These are phyloP conservation scores for Nephrocerus scutellatus DNA, from an alignment of 2,888 invertebrate species.

Conservation along the genomic window DNA sequence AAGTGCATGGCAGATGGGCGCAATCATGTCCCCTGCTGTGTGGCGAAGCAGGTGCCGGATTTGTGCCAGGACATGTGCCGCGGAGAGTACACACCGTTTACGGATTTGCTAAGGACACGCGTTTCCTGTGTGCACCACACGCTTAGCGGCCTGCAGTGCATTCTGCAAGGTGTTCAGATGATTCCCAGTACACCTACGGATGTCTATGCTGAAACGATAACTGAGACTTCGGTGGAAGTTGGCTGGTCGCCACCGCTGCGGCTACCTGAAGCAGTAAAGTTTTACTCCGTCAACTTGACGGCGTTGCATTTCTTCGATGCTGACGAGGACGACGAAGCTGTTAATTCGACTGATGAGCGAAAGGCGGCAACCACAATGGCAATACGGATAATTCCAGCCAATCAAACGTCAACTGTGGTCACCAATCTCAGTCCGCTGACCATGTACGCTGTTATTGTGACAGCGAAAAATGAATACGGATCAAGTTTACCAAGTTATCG, in stretches of 20 bases:
- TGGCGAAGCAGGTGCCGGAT: constrained; percentile 72
- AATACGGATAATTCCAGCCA: constrained; percentile 50
- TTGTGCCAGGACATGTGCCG: constrained; percentile 80
- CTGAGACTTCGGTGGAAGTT: constrained; percentile 64
- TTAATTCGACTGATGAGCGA: too few species aligned
- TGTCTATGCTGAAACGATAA: constrained; percentile 64
- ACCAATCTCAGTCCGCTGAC: constrained; percentile 66
- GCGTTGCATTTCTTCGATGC: constrained; percentile 62
- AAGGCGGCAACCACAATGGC: too few species aligned
- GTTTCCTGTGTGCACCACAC: constrained; percentile 79
- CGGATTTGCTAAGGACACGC: constrained; percentile 75
- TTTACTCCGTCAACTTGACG: constrained; percentile 67
- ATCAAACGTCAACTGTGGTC: constrained; percentile 54
- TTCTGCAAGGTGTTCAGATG: constrained; percentile 65
- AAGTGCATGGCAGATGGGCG: constrained; percentile 73
- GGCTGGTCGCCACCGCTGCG: constrained; percentile 63
- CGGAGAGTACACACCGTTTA: constrained; percentile 77
- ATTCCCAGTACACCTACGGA: constrained; percentile 68
- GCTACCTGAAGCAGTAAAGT: constrained; percentile 58
- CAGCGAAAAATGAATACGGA: constrained; percentile 66
- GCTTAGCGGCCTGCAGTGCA: constrained; percentile 73
- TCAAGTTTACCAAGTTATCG: constrained; percentile 69
- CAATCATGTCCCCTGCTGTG: constrained; percentile 80
- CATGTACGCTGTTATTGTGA: constrained; percentile 75
- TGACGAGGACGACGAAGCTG: constrained; percentile 29